phyloP scores from a whole-genome alignment of 1,140 invertebrate species.

The Papilio dardanus region DNA sequence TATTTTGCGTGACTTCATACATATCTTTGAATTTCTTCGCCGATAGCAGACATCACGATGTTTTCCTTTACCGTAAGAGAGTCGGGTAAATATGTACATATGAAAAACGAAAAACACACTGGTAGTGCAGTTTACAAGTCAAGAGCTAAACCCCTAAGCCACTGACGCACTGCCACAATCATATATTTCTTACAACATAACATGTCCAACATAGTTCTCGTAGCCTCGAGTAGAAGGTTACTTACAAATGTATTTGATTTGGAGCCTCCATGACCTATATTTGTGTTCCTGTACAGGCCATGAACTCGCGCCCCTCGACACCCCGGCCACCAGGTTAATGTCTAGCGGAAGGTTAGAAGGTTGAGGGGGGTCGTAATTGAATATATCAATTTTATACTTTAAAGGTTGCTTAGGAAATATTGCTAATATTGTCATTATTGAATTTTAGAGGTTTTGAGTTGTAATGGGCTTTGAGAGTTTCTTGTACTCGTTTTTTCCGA shows the following conservation, averaged over 20 bases:
- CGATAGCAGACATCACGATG: too few relatives aligned
- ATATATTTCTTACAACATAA: neutral
- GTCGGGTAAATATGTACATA: too few relatives aligned
- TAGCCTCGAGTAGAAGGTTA: neutral
- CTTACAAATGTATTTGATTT: conserved; percentile 21
- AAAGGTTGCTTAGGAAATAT: neutral
- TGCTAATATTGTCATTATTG: neutral
- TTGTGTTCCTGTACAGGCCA: conserved; percentile 19
- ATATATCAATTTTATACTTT: neutral
- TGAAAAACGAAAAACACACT: too few relatives aligned
- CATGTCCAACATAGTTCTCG: neutral
- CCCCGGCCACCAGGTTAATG: conserved; percentile 10
- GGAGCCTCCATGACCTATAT: conserved; percentile 27
- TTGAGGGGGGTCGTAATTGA: neutral
- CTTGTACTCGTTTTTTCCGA: too few relatives aligned
- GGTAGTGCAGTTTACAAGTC: too few relatives aligned
- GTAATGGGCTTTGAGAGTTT: too few relatives aligned
- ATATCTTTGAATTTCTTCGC: too few relatives aligned
- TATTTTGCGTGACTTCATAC: too few relatives aligned
- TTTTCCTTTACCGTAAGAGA: too few relatives aligned
- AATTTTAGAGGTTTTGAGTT: neutral
- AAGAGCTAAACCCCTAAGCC: too few relatives aligned
- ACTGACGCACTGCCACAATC: too few relatives aligned
- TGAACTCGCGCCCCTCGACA: neutral
- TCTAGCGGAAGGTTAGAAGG: conserved; percentile 7